These are phyloP conservation scores for Drosophila paracracens DNA, from an alignment of 2,888 invertebrate species.

Conservation along the genomic window DNA sequence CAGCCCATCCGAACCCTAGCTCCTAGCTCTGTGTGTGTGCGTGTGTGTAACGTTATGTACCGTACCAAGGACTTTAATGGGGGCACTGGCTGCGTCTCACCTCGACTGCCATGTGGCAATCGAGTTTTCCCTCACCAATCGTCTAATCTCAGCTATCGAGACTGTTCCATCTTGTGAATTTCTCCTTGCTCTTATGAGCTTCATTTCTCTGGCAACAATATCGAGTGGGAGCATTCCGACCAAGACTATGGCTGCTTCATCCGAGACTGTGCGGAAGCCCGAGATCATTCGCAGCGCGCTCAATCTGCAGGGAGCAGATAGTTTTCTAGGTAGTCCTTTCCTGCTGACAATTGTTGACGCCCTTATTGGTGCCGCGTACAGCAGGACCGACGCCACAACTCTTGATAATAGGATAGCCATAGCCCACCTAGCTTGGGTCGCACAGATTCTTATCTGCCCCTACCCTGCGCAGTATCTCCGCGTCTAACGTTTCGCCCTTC, in stretches of 20 bases:
- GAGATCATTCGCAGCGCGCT: neutral
- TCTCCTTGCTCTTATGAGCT: neutral
- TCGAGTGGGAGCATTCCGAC: no score
- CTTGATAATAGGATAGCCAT: neutral
- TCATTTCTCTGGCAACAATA: neutral
- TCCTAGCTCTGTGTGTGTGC: neutral
- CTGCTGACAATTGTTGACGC: neutral
- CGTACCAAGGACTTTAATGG: neutral
- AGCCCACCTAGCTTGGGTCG: neutral
- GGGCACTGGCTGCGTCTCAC: neutral
- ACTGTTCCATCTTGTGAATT: neutral
- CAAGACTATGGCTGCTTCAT: no score
- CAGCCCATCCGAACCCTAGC: neutral
- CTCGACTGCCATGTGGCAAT: neutral
- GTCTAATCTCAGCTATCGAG: neutral
- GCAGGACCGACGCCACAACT: neutral
- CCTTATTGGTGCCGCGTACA: neutral
- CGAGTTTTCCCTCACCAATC: neutral
- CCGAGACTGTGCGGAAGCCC: no score
- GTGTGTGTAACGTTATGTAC: slow-evolving; percentile 6
- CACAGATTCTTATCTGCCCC: neutral
- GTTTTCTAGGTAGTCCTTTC: neutral
- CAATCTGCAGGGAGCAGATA: neutral
- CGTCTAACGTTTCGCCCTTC: neutral
- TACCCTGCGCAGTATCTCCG: neutral